Evolutionary conservation across 2,113 vertebrate species (phyloP).

Genomic region (Callocephalon fimbriatum): DNA sequence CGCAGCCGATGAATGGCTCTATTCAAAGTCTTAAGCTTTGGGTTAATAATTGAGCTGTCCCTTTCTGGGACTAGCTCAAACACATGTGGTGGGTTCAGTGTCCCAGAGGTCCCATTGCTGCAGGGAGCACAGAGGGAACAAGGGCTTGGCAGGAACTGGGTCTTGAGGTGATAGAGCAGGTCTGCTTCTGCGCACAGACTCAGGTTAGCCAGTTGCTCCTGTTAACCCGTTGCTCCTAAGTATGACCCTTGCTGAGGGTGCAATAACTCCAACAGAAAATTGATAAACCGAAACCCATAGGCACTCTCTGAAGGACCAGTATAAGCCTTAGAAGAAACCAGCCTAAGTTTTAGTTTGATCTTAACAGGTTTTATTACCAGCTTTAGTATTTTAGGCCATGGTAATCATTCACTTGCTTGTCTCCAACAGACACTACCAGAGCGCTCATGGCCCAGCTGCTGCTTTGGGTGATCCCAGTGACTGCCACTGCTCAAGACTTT

Average conservation of each 20-base stretch:
- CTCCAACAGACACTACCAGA: not conserved
- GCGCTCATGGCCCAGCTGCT: not conserved
- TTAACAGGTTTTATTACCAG: not conserved
- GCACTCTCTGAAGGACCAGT: not conserved
- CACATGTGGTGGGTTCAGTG: not conserved
- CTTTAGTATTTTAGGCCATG: not conserved
- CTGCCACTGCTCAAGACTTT: not conserved
- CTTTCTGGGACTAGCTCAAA: not conserved
- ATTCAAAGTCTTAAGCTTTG: constrained; percentile 83
- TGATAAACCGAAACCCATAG: fast-evolving
- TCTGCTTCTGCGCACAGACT: not conserved
- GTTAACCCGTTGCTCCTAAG: not conserved
- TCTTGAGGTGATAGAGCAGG: not conserved
- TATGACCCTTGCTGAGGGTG: not conserved
- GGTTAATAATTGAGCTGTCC: constrained; percentile 83
- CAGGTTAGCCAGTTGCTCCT: not conserved
- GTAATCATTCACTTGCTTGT: not conserved
- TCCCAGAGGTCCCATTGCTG: not conserved
- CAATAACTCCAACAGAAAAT: not conserved
- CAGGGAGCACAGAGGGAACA: not conserved
- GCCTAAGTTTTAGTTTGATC: not conserved
- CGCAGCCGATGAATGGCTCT: constrained; percentile 84
- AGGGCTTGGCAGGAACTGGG: not conserved
- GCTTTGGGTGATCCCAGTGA: not conserved
- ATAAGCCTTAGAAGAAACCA: not conserved